phyloP scores from a whole-genome alignment of 2,113 vertebrate species.

The Cochlearius cochlearius region DNA sequence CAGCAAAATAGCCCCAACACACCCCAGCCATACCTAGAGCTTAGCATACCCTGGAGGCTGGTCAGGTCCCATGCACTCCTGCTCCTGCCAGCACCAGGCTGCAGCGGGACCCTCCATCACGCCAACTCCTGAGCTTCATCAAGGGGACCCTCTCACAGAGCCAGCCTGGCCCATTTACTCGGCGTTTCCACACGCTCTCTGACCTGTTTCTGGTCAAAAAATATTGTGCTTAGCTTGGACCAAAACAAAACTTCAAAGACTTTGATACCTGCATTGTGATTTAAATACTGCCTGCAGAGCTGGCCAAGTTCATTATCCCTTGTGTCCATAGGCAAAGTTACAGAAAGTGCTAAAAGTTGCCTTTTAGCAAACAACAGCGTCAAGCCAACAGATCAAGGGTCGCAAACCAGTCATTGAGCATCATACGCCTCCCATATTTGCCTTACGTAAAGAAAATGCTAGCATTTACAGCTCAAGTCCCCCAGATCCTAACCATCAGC shows the following conservation, averaged over 20 bases:
- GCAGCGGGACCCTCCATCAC: neutral
- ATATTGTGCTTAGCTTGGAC: neutral
- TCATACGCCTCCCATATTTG: neutral
- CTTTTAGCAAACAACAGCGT: neutral
- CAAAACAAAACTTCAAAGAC: neutral
- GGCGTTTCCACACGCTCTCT: neutral
- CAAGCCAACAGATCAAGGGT: neutral
- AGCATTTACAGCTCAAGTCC: neutral
- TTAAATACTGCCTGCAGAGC: neutral
- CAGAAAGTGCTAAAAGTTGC: neutral
- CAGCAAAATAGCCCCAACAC: neutral
- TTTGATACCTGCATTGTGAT: neutral
- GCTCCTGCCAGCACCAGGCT: fast-evolving
- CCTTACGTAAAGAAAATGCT: neutral
- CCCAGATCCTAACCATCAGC: neutral
- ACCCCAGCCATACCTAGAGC: neutral
- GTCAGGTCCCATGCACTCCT: neutral
- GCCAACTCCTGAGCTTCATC: neutral
- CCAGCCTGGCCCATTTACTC: neutral
- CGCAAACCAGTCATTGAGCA: neutral
- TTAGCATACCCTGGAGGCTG: neutral
- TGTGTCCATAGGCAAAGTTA: neutral
- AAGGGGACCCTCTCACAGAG: neutral
- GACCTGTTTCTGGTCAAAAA: neutral
- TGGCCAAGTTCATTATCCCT: neutral